Percentiles rank a stretch among this genome's conserved stretches.
phyloP scores from a whole-genome alignment of 1,140 invertebrate species.

The Zaprionus nigranus region DNA sequence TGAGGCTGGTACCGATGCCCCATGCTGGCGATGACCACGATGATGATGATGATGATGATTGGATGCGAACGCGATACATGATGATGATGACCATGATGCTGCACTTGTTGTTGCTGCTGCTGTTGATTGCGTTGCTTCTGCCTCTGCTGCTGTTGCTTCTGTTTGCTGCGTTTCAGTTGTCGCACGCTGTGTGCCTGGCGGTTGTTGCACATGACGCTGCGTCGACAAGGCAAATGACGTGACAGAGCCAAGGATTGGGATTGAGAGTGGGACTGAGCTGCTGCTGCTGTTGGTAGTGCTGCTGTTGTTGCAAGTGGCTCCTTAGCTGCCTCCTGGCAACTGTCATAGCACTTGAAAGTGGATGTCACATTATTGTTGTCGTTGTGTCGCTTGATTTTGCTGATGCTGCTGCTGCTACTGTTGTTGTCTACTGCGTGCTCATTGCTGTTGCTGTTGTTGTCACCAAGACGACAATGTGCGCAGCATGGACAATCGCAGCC shows the following conservation, averaged over 20 bases:
- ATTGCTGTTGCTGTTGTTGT: constrained; percentile 17
- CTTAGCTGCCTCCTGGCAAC: constrained; percentile 57
- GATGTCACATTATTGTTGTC: constrained; percentile 42
- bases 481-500: constrained; percentile 69
- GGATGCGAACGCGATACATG: constrained; percentile 1
- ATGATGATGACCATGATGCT: constrained; percentile 18
- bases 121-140: constrained; percentile 29
- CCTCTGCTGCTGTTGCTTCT: constrained; percentile 50
- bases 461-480: constrained; percentile 55
- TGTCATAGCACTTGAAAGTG: constrained; percentile 77
- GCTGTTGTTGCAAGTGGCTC: constrained; percentile 20
- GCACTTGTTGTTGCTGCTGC: constrained; percentile 22
- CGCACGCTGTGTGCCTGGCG: constrained; percentile 74
- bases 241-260: constrained; percentile 36
- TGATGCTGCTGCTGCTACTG: constrained; percentile 9
- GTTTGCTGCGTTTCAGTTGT: constrained; percentile 69
- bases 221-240: constrained; percentile 59
- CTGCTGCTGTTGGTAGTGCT: neutral
- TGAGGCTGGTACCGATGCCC: constrained; percentile 33
- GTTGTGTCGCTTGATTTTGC: neutral
- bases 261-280: neutral
- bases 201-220: constrained; percentile 72
- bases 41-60: constrained; percentile 21
- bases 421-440: constrained; percentile 7
- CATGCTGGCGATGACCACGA: constrained; percentile 14